Evolutionary conservation across 2,113 vertebrate species (phyloP), one percentile per base, ranked within the genome.

Genomic region (Oncorhynchus tshawytscha): DNA sequence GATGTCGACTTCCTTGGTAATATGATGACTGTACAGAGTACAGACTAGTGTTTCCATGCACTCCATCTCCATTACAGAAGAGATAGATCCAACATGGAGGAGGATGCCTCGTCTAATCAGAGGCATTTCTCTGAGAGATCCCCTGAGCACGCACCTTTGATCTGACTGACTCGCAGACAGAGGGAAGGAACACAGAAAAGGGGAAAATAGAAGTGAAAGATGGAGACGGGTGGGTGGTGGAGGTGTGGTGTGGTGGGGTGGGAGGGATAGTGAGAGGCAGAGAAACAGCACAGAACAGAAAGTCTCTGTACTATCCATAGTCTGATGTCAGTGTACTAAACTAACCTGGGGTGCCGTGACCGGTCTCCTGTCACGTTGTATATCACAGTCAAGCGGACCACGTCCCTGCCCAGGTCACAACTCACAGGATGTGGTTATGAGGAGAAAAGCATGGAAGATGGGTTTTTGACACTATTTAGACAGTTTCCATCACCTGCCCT

Each of bases 391-490:
- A 86, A 83, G 54, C 65, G 60, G 77, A 71, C 59, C 13, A 57
- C 54, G 75, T 81, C 75, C 78, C 67, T 0, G 67, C 79, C 75
- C 79, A 70, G 67, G 83, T 81, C 87, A 77, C 71, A 82, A 82
- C 39, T 45, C 8, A 45, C 81, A 85, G 86, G 86, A 87, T 84
- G 78, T 81, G 77, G 82, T 29, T 78, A 51, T 65, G 81, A 86
- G 78, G 78, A 87, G 39, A 45, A 11, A 45, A 74, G 77, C 85
- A 79, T 80, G 78, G 76, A 72, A 72, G 71, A 91, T 80, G 74
- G 71, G 66, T 75, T 90, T 90, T 75, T 83, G 83, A 83, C 84
- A 88, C 76, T 81, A 77, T 78, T 77, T 79, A 88, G 79, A 81
- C 69, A 60, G 71, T 57, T 57, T 6, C 18, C 54, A 20, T 5